These are phyloP conservation scores for Polydesmus complanatus DNA, from an alignment of 2,888 invertebrate species.

Conservation along the genomic window DNA sequence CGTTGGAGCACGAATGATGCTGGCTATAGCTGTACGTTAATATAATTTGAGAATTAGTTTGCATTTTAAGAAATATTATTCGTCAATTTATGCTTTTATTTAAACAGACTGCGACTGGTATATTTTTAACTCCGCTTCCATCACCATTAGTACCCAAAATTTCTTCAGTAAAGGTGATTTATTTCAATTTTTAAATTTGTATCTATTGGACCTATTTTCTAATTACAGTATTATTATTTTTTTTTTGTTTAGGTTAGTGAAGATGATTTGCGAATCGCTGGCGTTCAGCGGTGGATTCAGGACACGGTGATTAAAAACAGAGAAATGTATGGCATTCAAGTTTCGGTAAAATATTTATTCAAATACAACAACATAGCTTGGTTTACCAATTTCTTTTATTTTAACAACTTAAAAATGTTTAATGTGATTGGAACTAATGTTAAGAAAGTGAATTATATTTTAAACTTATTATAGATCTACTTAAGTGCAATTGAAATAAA, in stretches of 20 bases:
- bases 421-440: too few species aligned
- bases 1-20: constrained; percentile 73
- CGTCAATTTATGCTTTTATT: not conserved
- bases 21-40: constrained; percentile 55
- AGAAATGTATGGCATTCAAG: constrained; percentile 34
- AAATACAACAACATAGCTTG: too few species aligned
- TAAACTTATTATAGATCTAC: too few species aligned
- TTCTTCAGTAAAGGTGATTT: constrained; percentile 28
- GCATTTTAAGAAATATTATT: not conserved
- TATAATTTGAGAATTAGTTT: not conserved
- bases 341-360: not conserved
- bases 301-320: constrained; percentile 57
- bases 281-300: constrained; percentile 51
- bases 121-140: constrained; percentile 62
- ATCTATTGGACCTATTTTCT: not conserved
- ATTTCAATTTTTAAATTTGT: not conserved
- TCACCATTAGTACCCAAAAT: constrained; percentile 57
- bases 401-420: too few species aligned
- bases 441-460: too few species aligned
- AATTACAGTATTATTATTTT: not conserved
- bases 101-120: constrained; percentile 57
- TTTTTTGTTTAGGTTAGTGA: not conserved
- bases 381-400: too few species aligned
- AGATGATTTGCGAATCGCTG: constrained; percentile 44
- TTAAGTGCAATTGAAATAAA: too few species aligned